Conservation (phyloP, 2,797 vertebrate genomes). For the Anguilla anguilla region DNA sequence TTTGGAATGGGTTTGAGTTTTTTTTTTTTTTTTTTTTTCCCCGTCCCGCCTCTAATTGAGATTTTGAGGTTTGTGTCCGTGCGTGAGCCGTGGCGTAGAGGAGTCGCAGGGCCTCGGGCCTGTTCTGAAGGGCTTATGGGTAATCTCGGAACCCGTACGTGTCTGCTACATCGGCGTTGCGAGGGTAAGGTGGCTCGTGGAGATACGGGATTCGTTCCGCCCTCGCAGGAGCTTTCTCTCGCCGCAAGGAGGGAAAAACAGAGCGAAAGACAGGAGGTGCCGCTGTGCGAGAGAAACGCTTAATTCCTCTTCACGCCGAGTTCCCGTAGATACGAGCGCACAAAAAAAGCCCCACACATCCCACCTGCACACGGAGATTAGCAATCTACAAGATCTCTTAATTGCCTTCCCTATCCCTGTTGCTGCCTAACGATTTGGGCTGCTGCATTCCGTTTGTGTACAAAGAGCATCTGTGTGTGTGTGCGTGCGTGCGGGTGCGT, state of each 20-base stretch:
- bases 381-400: slow-evolving; percentile 14
- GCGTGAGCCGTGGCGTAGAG: neutral
- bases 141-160: neutral
- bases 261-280: neutral
- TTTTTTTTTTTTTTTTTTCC: too few species aligned
- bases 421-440: neutral
- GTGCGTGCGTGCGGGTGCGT: neutral
- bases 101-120: neutral
- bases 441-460: neutral
- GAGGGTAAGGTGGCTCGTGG: neutral
- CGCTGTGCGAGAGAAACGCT: neutral
- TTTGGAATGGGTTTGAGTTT: neutral
- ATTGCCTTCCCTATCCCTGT: neutral
- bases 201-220: neutral
- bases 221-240: neutral
- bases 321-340: neutral
- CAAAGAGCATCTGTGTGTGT: neutral
- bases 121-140: neutral
- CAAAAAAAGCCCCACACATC: neutral
- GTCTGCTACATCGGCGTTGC: neutral
- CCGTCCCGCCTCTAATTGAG: neutral
- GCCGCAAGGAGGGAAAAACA: neutral
- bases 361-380: neutral
- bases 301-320: neutral
- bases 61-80: neutral